Evolutionary conservation across 2,113 vertebrate genomes (phyloP), one percentile per base, ranked within the genome.

Genomic region (Tursiops truncatus): DNA sequence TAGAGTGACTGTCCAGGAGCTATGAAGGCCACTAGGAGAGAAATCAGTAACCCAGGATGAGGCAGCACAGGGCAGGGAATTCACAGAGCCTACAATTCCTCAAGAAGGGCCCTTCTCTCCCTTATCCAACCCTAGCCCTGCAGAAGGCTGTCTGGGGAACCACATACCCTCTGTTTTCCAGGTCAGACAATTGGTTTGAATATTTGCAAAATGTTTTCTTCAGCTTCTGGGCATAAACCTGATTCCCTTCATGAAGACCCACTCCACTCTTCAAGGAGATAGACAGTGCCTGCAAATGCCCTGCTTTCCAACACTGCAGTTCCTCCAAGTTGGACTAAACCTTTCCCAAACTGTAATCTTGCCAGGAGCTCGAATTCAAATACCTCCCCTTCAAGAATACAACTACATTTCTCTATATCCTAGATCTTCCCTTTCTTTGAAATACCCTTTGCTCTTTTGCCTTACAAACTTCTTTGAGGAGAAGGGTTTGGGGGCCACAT

Each of bases 161-260:
- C 28, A 23, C 41, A 36, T 21, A 53, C 8, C 14, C 15, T 89
- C 77, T 28, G 18, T 92, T 76, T 82, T 58, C 38, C 18, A 56
- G 41, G 36, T 77, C n/a, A 47, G 76, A 47, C 41, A 25, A 67
- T 38, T 89, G 82, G 20, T 60, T 60, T 62, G 21, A 58, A 53
- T 84, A 58, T 70, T 96, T 90, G 74, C 6, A 65, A 93, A 93
- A 80, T 60, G 25, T 76, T 97, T 73, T 85, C 80, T 50, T 83
- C n/a, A 56, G 63, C 41, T 77, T 76, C 77, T 89, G 71, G 53
- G 23, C 77, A 73, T 82, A 50, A 83, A 65, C 14, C 47, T 56
- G 21, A 20, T 41, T 85, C 4, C 60, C 8, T 71, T 84, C n/a
- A 38, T 47, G 65, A 96, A 81, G 44, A 74, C 41, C 50, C 18